These are phyloP conservation scores for Protosalanx chinensis DNA, from an alignment of 2,797 vertebrate species.

Conservation along the genomic window DNA sequence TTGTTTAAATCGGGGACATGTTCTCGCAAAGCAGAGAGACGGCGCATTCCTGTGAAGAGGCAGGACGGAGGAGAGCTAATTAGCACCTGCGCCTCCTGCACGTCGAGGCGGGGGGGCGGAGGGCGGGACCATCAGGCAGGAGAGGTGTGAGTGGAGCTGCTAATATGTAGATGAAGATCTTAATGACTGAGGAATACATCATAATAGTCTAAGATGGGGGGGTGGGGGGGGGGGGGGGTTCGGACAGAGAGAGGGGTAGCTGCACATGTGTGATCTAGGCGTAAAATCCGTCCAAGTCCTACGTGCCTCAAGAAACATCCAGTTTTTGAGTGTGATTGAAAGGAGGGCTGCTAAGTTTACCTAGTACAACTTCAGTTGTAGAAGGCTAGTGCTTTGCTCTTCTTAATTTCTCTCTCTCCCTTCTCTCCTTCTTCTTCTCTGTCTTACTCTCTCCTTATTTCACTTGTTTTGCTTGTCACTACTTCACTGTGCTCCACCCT, in stretches of 20 bases:
- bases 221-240: constrained; percentile 40
- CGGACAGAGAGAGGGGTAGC: not conserved
- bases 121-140: constrained; percentile 38
- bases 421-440: not conserved
- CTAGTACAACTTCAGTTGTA: too few relatives aligned
- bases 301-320: not conserved
- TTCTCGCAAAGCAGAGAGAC: constrained; percentile 28
- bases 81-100: constrained; percentile 56
- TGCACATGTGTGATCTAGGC: not conserved
- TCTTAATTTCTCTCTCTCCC: not conserved
- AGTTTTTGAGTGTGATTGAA: not conserved
- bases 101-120: constrained; percentile 24
- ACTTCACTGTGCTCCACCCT: not conserved
- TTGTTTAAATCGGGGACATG: constrained; percentile 41
- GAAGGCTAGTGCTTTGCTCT: not conserved
- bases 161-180: constrained; percentile 70
- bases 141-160: constrained; percentile 61
- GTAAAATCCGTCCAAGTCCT: too few relatives aligned
- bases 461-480: not conserved
- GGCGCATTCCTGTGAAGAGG: constrained; percentile 34
- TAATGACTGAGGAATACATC: constrained; percentile 74
- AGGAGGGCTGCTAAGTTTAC: not conserved
- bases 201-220: constrained; percentile 59
- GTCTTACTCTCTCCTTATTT: not conserved
- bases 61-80: constrained; percentile 47